Evolutionary conservation across 2,888 invertebrate species (phyloP), one percentile per base, ranked within the genome.

Genomic region (Slavum lentiscoides): DNA sequence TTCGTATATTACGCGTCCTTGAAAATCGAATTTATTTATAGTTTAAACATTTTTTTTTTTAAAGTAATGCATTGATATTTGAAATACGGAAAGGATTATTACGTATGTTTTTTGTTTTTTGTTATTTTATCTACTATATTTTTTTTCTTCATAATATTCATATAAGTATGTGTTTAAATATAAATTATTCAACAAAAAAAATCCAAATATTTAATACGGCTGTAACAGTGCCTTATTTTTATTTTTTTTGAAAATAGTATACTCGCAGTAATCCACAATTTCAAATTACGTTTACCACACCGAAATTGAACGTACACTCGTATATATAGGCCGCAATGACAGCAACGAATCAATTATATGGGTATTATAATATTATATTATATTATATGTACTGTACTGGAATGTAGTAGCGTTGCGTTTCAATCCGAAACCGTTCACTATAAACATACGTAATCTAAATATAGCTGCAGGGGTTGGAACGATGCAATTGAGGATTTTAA

Each of bases 361-460:
- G 21, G 43, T 53, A 43, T 21, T 43, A 17, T 17, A 59, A 2
- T 30, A 2, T 1, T 43, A 17, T 17, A 59, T 30, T 30, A 2
- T 1, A 30, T 30, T 59, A 6, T 59, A 6, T 13, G 15, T 43
- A 39, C 4, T 30, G 1, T 49, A 61, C 61, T 61, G 17, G 11
- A 43, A 19, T 61, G 19, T 72, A 68, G 5, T 61, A 23, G 21
- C 2, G 59, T 37, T 76, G 43, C 43, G 15, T 68, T 68, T 6
- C n/a, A 49, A 30, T 30, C 17, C 4, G 15, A 67, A 39, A 58
- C n/a, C 30, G 68, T 61, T 61, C 59, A 76, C 61, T 61, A 61
- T 69, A 69, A 76, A 76, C 61, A 30, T 30, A 61, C 37, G 49
- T 76, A 43, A 69, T 30, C 76, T 76, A 69, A 69, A 61, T 76